Evolutionary conservation across 2,797 vertebrate genomes (phyloP).

Genomic region (Neopelma chrysocephalum): DNA sequence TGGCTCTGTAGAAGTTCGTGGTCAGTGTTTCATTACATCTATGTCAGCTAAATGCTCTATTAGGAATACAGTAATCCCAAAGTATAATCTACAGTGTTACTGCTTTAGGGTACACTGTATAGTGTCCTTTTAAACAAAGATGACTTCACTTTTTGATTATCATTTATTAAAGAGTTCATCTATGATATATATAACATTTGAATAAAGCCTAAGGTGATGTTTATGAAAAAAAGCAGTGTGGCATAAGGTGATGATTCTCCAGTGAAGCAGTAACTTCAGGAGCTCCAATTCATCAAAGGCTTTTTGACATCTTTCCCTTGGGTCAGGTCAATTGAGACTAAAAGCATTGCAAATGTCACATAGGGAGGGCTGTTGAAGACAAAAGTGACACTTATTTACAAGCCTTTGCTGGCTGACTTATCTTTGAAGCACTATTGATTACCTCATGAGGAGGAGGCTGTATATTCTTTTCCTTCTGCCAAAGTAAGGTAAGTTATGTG

Average conservation of each 20-base stretch:
- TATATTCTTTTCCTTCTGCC: constrained; percentile 36
- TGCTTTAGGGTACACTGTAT: background rate
- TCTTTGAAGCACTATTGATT: constrained; percentile 58
- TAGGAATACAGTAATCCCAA: background rate
- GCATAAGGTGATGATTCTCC: background rate
- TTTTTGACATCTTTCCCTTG: background rate
- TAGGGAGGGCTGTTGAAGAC: background rate
- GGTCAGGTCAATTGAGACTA: background rate
- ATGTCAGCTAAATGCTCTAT: background rate
- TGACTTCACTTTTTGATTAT: background rate
- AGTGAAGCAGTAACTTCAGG: background rate
- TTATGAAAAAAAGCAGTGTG: background rate
- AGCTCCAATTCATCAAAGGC: background rate
- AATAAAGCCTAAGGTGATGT: background rate
- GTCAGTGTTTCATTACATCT: background rate
- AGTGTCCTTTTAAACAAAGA: background rate
- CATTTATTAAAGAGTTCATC: background rate
- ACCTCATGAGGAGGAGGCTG: constrained; percentile 25
- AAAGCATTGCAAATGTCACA: background rate
- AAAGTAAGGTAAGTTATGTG: constrained; percentile 46
- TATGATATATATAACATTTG: background rate
- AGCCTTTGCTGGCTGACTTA: constrained; percentile 18
- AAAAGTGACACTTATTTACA: constrained; percentile 11
- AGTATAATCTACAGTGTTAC: background rate
- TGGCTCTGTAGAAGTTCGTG: background rate